Conservation (phyloP, 1,140 invertebrate species). For the Drosophila kohkoa region DNA sequence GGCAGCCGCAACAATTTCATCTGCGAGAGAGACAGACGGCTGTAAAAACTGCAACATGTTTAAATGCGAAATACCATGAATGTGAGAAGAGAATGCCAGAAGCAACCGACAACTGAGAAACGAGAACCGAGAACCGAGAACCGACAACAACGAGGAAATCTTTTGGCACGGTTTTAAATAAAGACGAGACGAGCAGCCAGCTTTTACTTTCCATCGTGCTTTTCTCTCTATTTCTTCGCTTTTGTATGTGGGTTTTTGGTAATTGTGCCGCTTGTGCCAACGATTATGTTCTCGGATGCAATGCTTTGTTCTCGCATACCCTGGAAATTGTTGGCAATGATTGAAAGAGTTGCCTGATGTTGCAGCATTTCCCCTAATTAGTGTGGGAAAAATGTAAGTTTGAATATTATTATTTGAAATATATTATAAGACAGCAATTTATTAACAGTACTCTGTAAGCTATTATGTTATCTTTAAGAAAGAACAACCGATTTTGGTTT, state of each 20-base stretch:
- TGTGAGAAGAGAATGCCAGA: neutral
- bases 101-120: neutral
- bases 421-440: too few species aligned
- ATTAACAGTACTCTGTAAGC: too few species aligned
- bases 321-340: neutral
- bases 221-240: constrained; percentile 5
- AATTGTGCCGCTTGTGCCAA: constrained; percentile 37
- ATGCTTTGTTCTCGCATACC: constrained; percentile 30
- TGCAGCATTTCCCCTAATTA: too few species aligned
- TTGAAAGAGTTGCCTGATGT: neutral
- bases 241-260: constrained; percentile 34
- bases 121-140: neutral
- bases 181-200: constrained; percentile 44
- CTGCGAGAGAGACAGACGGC: constrained; percentile 31
- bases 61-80: constrained; percentile 11
- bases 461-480: too few species aligned
- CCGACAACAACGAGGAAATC: constrained; percentile 26
- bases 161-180: constrained; percentile 62
- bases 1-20: constrained; percentile 69
- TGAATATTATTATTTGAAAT: too few species aligned
- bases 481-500: too few species aligned
- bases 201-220: constrained; percentile 50
- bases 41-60: constrained; percentile 54
- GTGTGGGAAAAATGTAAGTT: too few species aligned
- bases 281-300: constrained; percentile 46